Base-by-base conservation (phyloP, 2,888 invertebrate genomes). In the Ormyrus thymus region DNA sequence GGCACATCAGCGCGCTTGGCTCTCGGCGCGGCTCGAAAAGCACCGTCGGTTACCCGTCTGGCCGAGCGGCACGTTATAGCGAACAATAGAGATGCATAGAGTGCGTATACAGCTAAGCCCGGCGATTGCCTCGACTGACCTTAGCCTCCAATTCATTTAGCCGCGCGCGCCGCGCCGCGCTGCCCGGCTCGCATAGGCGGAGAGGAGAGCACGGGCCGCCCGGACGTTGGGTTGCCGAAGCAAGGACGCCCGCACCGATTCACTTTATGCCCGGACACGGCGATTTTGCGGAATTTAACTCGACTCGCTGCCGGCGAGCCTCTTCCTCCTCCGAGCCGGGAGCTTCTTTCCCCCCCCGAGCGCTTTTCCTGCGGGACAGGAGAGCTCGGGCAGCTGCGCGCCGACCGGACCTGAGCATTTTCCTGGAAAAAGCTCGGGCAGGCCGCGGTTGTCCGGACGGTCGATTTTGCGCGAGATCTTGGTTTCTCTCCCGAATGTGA, bases 71-170 rank as follows among this genome's bases (percentile, higher is more conserved):
- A 48, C 7, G 61, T 48, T 48, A 64, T 13, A 64, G 46, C 45
- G 62, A 62, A 11, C 45, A 46, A 62, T 9, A 62, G 46, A 50
- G 15, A 61, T 48, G 48, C 15, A 29, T 13, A n/a, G 7, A 64
- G 29, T 6, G 7, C 7, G 53, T 10, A 8, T 50, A n/a, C 15
- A 8, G 13, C 10, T 7, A 9, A 15, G 29, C 45, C 6, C 11
- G 4, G 69, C 59, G 72, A 76, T 76, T 50, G 70, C 53, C 53
- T 51, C 58, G 43, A 50, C 68, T 79, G 79, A 79, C 75, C 79
- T 79, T 79, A 79, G 79, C 79, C 79, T 76, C 79, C 79, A 79
- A 79, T 79, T 79, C 70, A 74, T 73, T 68, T 55, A 56, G 29
- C 29, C 61, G 68, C 56, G 29, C 48, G 66, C 50, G 55, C 46